Evolutionary conservation across 2,888 invertebrate genomes (phyloP).

Genomic region (Heliothis peltigera): DNA sequence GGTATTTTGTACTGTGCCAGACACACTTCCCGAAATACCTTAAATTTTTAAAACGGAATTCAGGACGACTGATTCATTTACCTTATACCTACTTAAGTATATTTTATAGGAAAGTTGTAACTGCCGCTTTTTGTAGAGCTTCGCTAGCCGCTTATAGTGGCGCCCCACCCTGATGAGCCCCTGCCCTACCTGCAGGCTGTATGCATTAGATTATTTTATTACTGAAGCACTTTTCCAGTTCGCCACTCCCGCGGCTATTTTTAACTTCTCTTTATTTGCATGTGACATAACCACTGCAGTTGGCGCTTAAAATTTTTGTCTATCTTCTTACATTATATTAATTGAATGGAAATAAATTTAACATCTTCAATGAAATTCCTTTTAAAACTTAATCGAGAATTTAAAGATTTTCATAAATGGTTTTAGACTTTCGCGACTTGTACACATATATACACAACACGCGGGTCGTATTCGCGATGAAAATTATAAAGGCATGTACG

Average conservation of each 20-base stretch:
- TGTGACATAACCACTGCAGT: conserved; percentile 2
- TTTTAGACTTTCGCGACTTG: too few relatives aligned
- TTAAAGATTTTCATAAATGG: too few relatives aligned
- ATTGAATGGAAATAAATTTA: too few relatives aligned
- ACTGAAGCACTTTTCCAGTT: conserved; percentile 27
- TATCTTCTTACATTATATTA: too few relatives aligned
- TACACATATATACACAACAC: too few relatives aligned
- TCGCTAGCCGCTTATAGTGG: conserved; percentile 16
- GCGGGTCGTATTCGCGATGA: too few relatives aligned
- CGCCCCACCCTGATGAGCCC: background rate
- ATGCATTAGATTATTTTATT: conserved; percentile 52
- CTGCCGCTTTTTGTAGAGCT: background rate
- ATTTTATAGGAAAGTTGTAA: background rate
- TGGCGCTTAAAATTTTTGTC: conserved; percentile 1
- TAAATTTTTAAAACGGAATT: background rate
- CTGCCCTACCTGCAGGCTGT: conserved; percentile 29
- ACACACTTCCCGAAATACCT: background rate
- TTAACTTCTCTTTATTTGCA: conserved; percentile 26
- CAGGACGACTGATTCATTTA: background rate
- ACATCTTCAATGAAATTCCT: too few relatives aligned
- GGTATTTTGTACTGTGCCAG: background rate
- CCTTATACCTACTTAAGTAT: background rate
- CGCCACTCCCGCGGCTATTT: conserved; percentile 20
- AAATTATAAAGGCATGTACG: too few relatives aligned
- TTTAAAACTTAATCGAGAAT: too few relatives aligned